These are phyloP conservation scores for Nycticryphes semicollaris DNA, from an alignment of 2,113 vertebrate species.

Conservation along the genomic window DNA sequence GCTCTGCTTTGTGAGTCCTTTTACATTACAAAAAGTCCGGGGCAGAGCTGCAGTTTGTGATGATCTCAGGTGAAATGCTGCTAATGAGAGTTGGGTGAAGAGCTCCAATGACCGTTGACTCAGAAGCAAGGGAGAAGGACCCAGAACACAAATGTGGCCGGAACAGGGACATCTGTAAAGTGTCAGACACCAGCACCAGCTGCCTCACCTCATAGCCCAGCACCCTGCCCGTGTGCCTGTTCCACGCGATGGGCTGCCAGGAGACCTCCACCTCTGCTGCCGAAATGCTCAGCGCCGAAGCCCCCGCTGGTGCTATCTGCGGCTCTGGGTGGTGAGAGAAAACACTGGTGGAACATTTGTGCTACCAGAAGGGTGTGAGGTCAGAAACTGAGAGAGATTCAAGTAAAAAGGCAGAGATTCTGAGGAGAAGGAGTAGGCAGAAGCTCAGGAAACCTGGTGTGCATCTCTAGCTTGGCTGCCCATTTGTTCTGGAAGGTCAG, in stretches of 20 bases:
- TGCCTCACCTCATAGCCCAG: conserved; percentile 85
- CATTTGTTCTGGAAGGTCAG: fast-evolving
- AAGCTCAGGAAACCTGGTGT: background rate
- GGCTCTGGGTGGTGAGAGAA: conserved; percentile 75
- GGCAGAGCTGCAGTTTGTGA: background rate
- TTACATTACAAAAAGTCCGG: background rate
- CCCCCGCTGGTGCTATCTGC: conserved; percentile 73
- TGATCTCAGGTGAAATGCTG: background rate
- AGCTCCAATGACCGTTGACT: background rate
- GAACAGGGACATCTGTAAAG: background rate
- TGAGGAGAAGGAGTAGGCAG: background rate
- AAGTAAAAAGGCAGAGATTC: background rate
- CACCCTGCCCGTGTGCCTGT: conserved; percentile 78
- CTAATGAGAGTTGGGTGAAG: background rate
- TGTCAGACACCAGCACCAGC: background rate
- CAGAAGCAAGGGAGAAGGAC: background rate
- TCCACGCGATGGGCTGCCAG: conserved; percentile 82
- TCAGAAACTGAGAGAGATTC: background rate
- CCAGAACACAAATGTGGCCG: background rate
- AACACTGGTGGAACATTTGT: background rate
- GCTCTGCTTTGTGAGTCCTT: background rate
- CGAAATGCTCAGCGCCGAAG: conserved; percentile 77
- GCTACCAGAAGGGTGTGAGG: background rate
- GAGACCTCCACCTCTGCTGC: conserved; percentile 84
- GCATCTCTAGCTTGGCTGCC: background rate